These are phyloP conservation scores for Teleogryllus oceanicus DNA, from an alignment of 2,888 invertebrate species.

Conservation along the genomic window DNA sequence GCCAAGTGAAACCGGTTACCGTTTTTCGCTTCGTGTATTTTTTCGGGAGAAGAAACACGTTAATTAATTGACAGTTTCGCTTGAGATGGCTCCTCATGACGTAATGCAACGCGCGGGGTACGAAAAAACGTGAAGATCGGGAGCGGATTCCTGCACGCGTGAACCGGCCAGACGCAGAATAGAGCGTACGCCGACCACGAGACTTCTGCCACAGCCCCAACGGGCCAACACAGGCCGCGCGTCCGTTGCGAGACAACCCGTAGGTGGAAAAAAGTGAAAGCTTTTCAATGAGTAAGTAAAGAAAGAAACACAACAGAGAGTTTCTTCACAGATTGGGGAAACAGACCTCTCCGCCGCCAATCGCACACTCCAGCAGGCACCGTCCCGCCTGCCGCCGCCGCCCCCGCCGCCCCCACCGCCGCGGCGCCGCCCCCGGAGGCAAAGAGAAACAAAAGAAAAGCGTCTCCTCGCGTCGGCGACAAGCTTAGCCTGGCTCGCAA, in stretches of 20 bases:
- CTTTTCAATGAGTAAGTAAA: slow-evolving; percentile 7
- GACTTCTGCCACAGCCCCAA: neutral
- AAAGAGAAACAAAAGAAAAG: neutral
- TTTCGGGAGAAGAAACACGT: neutral
- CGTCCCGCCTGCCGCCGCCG: neutral
- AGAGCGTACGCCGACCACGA: neutral
- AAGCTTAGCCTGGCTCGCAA: too few relatives aligned
- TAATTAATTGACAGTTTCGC: too few relatives aligned
- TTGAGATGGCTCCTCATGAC: too few relatives aligned
- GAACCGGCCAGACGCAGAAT: too few relatives aligned
- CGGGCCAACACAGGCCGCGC: neutral
- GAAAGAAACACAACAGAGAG: slow-evolving; percentile 5
- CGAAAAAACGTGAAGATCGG: too few relatives aligned
- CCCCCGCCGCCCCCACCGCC: neutral
- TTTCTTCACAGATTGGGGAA: neutral
- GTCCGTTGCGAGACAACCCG: neutral
- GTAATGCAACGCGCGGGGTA: too few relatives aligned
- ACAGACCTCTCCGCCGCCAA: neutral
- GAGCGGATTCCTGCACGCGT: too few relatives aligned
- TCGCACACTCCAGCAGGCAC: neutral
- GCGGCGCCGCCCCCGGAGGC: neutral
- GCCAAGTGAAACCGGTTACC: slow-evolving; percentile 5
- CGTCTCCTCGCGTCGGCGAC: neutral
- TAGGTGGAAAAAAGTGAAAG: neutral
- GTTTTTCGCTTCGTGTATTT: neutral